Base-by-base conservation (phyloP, 1,140 invertebrate species). In the Cherax destructor region DNA sequence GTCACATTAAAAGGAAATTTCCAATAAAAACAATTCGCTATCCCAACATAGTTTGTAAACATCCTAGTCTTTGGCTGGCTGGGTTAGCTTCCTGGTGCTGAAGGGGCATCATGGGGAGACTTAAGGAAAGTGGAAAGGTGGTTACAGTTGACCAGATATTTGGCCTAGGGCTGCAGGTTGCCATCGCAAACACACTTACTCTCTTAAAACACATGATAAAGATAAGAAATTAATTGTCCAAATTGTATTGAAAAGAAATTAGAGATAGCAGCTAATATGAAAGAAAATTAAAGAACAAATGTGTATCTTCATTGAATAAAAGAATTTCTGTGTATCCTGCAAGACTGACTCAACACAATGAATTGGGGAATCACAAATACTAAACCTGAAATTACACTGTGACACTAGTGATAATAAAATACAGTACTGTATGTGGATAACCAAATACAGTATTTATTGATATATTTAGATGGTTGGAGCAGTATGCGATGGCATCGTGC, bases 401-500 rank as follows among this genome's bases (percentile, higher is more conserved):
- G 65, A 18, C n/a, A 30, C 30, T n/a, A 74, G 24, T 30, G 9
- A 30, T 69, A n/a, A 65, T 65, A 56, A 9, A 10, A 56, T 56
- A 56, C 52, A 56, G 30, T 56, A 69, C 69, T 30, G 16, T 74
- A 74, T 30, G 30, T 74, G 69, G 69, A 74, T 65, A 65, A 65
- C 61, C 69, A 74, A 74, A 21, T 69, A 69, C 21, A 18, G 65
- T 69, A 69, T 59, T 41, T 41, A 41, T 41, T 1, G 61, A 30
- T 3, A 30, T 30, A 74, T 74, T 74, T 24, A 74, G 69, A 7
- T 30, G 69, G 69, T 30, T 74, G 69, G 69, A 74, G 65, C 80
- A 83, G 87, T 41, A 59, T 81, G 87, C 87, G 87, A 89, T 89
- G 87, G 87, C 79, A 89, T 89, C 87, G 59, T 89, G 79, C 87